phyloP scores from a whole-genome alignment of 2,888 invertebrate genomes.

The Mythimna vitellina region DNA sequence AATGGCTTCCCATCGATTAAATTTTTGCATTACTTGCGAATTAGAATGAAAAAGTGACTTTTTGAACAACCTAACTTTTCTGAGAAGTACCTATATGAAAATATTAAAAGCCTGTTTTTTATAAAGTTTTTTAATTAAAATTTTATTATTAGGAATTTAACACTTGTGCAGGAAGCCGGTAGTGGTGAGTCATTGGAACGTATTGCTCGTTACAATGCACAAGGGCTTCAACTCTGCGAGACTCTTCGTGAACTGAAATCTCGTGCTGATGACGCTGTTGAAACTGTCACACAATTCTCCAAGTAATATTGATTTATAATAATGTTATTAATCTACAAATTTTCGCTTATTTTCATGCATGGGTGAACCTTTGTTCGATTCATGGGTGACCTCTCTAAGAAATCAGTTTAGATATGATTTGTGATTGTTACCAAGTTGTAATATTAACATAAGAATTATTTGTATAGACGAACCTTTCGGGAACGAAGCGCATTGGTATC shows the following conservation, averaged over 20 bases:
- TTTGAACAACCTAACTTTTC: no score
- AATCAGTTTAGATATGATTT: background rate
- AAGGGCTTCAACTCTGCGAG: conserved; percentile 82
- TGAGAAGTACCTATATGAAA: no score
- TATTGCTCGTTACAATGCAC: conserved; percentile 79
- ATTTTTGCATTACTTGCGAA: no score
- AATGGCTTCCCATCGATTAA: no score
- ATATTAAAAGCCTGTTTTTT: no score
- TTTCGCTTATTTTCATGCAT: background rate
- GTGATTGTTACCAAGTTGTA: background rate
- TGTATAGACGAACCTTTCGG: conserved; percentile 76
- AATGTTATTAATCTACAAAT: background rate
- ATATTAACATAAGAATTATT: conserved; percentile 4
- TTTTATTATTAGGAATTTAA: background rate
- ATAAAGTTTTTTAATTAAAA: no score
- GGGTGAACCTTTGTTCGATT: background rate
- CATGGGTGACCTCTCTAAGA: background rate
- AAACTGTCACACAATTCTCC: conserved; percentile 77
- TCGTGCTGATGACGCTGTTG: conserved; percentile 77
- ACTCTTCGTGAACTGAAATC: conserved; percentile 79
- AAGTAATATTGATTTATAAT: conserved; percentile 72
- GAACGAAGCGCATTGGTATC: conserved; percentile 79
- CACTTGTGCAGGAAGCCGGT: conserved; percentile 49
- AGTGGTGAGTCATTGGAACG: conserved; percentile 75
- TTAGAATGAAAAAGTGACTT: no score